phyloP scores from a whole-genome alignment of 2,113 vertebrate species.

The Riparia riparia region DNA sequence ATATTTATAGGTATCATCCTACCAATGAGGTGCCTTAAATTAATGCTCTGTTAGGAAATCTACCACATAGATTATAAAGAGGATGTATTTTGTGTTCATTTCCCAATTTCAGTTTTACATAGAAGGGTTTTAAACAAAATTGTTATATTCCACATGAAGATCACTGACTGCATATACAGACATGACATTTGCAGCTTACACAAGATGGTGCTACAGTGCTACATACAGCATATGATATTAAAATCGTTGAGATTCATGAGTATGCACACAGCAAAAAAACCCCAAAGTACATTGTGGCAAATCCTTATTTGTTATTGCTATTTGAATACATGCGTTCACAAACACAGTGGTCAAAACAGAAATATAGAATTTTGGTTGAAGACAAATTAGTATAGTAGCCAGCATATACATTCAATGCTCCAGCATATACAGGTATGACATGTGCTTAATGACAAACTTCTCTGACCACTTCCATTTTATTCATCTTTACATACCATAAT shows the following conservation, averaged over 20 bases:
- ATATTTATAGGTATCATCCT: neutral
- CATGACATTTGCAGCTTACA: constrained; percentile 47
- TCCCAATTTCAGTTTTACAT: neutral
- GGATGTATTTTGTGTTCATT: neutral
- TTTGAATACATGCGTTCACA: neutral
- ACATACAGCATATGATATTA: neutral
- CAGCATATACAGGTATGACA: neutral
- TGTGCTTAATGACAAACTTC: neutral
- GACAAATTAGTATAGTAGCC: neutral
- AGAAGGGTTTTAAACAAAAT: neutral
- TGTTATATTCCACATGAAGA: neutral
- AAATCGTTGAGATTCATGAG: neutral
- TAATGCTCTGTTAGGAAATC: neutral
- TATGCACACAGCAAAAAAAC: neutral
- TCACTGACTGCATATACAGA: neutral
- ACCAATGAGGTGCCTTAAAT: neutral
- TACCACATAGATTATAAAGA: neutral
- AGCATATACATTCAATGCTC: neutral
- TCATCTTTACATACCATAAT: neutral
- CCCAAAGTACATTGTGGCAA: neutral
- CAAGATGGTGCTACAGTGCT: constrained; percentile 72
- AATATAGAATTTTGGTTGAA: neutral
- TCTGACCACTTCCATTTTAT: neutral
- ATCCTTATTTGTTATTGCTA: neutral
- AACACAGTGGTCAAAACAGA: neutral